A percentile compares a stretch with the other conserved stretches of the same genome.
phyloP scores from a whole-genome alignment of 2,113 vertebrate species.

The Cygnus atratus region DNA sequence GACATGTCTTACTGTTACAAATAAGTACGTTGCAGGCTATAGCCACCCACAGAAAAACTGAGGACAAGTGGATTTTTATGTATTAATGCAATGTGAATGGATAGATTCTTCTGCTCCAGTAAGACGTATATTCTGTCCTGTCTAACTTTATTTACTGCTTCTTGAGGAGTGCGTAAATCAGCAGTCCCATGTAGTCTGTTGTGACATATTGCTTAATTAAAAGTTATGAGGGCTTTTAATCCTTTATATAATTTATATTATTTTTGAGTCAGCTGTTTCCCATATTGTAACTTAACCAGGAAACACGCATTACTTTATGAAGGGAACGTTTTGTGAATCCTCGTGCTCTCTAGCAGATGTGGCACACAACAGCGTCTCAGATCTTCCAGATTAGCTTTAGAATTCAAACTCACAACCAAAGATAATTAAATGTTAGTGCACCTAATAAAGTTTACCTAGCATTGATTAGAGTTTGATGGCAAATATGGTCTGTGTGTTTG shows the following conservation, averaged over 20 bases:
- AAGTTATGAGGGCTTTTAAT: slow-evolving; percentile 67
- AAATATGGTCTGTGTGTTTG: not conserved
- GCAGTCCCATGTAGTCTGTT: slow-evolving; percentile 41
- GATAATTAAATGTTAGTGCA: slow-evolving; percentile 55
- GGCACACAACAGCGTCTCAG: slow-evolving; percentile 28
- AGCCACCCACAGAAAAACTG: not conserved
- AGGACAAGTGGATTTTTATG: slow-evolving; percentile 14
- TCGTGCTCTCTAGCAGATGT: slow-evolving; percentile 58
- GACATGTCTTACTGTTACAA: not conserved
- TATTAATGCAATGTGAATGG: slow-evolving; percentile 28
- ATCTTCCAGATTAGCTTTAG: slow-evolving; percentile 53
- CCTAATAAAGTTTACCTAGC: slow-evolving; percentile 50
- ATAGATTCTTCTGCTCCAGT: not conserved
- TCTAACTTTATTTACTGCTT: slow-evolving; percentile 62
- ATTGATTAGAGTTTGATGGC: slow-evolving; percentile 43
- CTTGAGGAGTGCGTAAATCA: slow-evolving; percentile 58
- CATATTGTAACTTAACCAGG: slow-evolving; percentile 22
- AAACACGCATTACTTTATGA: slow-evolving; percentile 3
- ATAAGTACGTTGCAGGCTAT: not conserved
- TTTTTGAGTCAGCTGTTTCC: slow-evolving; percentile 64
- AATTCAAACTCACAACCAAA: slow-evolving; percentile 42
- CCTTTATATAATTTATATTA: slow-evolving; percentile 58
- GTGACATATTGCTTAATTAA: slow-evolving; percentile 74
- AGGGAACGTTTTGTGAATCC: not conserved
- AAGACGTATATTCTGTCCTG: slow-evolving; percentile 34